Conservation (phyloP, 2,797 vertebrate species). For the Xyrichtys novacula region DNA sequence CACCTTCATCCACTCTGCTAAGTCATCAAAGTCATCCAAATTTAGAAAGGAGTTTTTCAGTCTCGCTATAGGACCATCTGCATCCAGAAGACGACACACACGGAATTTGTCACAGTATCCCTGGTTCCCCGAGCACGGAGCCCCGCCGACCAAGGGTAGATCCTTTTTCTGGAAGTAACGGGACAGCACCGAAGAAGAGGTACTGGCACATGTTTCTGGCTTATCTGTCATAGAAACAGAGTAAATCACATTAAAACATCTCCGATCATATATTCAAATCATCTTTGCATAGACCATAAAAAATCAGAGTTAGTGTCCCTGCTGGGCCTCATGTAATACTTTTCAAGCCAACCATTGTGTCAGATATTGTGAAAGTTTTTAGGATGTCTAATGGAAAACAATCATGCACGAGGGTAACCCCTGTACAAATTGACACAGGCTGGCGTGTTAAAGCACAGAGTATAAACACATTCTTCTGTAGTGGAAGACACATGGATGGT, state of each 20-base stretch:
- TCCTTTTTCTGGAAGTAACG: constrained; percentile 75
- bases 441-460: constrained; percentile 21
- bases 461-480: constrained; percentile 66
- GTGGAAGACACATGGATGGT: constrained; percentile 10
- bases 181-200: constrained; percentile 79
- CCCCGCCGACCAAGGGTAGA: constrained; percentile 77
- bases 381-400: constrained; percentile 29
- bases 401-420: constrained; percentile 4
- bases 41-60: constrained; percentile 86
- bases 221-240: constrained; percentile 64
- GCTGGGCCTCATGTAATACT: not conserved
- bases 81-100: constrained; percentile 85
- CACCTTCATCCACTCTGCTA: constrained; percentile 87
- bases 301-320: not conserved
- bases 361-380: constrained; percentile 1
- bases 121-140: constrained; percentile 80
- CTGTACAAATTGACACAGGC: constrained; percentile 49
- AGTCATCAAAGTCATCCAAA: constrained; percentile 80
- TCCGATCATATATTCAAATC: not conserved
- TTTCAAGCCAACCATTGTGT: not conserved
- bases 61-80: constrained; percentile 86
- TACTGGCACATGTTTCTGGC: constrained; percentile 83
- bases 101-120: constrained; percentile 88
- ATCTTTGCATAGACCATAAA: not conserved
- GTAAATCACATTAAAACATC: not conserved